Evolutionary conservation across 2,797 vertebrate species (phyloP).

Genomic region (Lepus townsendii): DNA sequence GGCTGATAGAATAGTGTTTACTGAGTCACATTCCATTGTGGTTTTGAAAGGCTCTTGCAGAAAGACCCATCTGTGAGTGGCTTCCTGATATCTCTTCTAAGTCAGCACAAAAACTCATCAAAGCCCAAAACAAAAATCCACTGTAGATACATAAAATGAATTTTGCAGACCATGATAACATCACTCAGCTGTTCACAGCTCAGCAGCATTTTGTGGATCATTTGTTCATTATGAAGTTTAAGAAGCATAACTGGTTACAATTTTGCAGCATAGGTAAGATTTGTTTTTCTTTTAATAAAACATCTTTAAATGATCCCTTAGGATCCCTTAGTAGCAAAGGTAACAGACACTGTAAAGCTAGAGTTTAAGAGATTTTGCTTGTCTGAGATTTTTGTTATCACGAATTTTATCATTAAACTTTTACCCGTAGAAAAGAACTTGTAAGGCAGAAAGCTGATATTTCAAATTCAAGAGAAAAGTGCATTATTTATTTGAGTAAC

Average conservation of each 20-base stretch:
- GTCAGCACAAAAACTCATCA: conserved; percentile 44
- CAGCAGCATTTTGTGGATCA: conserved; percentile 60
- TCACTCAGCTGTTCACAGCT: neutral
- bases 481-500: conserved; percentile 27
- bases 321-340: conserved; percentile 41
- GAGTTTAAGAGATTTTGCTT: conserved; percentile 60
- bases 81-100: neutral
- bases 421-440: conserved; percentile 58
- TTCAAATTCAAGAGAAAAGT: conserved; percentile 41
- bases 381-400: conserved; percentile 50
- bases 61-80: neutral
- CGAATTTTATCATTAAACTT: conserved; percentile 72
- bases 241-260: neutral
- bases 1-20: neutral
- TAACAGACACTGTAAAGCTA: conserved; percentile 43
- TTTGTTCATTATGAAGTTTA: conserved; percentile 51
- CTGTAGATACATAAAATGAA: neutral
- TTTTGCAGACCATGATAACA: neutral
- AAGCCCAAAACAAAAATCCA: conserved; percentile 25
- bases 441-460: conserved; percentile 55
- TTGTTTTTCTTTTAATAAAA: conserved; percentile 1
- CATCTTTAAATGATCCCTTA: conserved; percentile 53
- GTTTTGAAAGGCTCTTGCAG: neutral
- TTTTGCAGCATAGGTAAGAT: neutral
- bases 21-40: neutral